These are phyloP conservation scores for Pantala flavescens DNA, from an alignment of 1,140 invertebrate genomes.

Conservation along the genomic window DNA sequence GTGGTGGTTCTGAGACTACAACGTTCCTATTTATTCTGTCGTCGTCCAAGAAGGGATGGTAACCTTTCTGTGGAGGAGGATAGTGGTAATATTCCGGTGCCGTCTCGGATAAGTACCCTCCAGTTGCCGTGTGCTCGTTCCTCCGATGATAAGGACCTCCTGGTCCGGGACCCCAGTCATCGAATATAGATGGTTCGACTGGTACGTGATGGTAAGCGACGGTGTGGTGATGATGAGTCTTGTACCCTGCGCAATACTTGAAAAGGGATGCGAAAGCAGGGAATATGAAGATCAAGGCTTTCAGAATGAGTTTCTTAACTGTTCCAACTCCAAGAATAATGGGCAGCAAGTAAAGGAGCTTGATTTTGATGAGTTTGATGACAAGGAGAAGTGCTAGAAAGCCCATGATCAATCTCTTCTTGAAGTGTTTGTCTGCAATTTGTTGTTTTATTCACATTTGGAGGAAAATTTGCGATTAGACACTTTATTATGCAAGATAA, in stretches of 20 bases:
- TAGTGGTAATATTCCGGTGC: slow-evolving; percentile 7
- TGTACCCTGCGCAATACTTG: slow-evolving; percentile 71
- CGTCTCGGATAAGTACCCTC: background rate
- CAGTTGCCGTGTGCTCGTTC: background rate
- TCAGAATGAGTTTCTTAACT: slow-evolving; percentile 70
- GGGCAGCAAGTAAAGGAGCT: slow-evolving; percentile 62
- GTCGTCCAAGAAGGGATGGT: background rate
- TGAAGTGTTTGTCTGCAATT: slow-evolving; percentile 57
- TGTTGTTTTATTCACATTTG: too few relatives aligned
- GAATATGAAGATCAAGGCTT: slow-evolving; percentile 66
- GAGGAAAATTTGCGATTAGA: too few relatives aligned
- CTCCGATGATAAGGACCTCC: background rate
- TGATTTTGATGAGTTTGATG: slow-evolving; percentile 67
- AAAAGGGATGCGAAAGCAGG: slow-evolving; percentile 70
- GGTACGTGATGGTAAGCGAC: slow-evolving; percentile 64
- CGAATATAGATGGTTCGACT: slow-evolving; percentile 31
- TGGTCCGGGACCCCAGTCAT: slow-evolving; percentile 14
- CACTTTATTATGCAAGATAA: too few relatives aligned
- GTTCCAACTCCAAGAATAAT: slow-evolving; percentile 61
- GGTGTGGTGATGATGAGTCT: slow-evolving; percentile 53
- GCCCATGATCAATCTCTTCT: slow-evolving; percentile 58
- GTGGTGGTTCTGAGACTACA: background rate
- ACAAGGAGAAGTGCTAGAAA: slow-evolving; percentile 60
- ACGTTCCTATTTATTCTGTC: background rate
- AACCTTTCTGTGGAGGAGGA: background rate